Percentiles rank a stretch among this genome's conserved stretches.
These are phyloP conservation scores for Hypolimnas misippus DNA, from an alignment of 2,888 invertebrate species.

Conservation along the genomic window DNA sequence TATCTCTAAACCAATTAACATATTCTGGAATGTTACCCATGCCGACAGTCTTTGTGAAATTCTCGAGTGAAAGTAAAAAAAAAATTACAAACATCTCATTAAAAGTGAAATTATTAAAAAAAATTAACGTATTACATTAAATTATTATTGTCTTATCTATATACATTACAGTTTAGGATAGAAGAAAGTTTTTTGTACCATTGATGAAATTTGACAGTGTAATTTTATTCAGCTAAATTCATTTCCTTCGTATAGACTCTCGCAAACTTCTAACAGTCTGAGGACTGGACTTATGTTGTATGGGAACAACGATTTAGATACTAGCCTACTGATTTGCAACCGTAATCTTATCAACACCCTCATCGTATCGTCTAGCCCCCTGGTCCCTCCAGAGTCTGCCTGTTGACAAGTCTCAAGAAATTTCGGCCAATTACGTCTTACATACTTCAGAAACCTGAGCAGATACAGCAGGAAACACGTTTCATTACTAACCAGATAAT, in stretches of 20 bases:
- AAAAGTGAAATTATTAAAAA: slow-evolving; percentile 8
- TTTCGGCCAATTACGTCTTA: slow-evolving; percentile 92
- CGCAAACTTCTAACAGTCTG: slow-evolving; percentile 92
- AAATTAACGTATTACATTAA: slow-evolving; percentile 13
- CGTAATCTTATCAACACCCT: slow-evolving; percentile 91
- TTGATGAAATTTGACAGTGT: neutral
- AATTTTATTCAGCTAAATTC: slow-evolving; percentile 86
- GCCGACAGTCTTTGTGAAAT: slow-evolving; percentile 42
- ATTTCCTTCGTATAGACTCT: slow-evolving; percentile 93
- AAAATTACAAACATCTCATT: slow-evolving; percentile 17
- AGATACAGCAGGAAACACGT: slow-evolving; percentile 95
- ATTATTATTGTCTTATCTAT: slow-evolving; percentile 14
- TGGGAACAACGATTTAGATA: slow-evolving; percentile 92
- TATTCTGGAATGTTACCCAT: slow-evolving; percentile 62
- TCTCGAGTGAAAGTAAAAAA: slow-evolving; percentile 26
- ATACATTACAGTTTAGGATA: slow-evolving; percentile 21
- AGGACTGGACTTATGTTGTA: slow-evolving; percentile 95
- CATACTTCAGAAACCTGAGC: slow-evolving; percentile 92
- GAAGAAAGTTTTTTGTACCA: slow-evolving; percentile 18
- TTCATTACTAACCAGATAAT: slow-evolving; percentile 94
- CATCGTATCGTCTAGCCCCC: slow-evolving; percentile 92
- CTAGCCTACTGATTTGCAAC: slow-evolving; percentile 91
- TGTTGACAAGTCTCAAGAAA: slow-evolving; percentile 91
- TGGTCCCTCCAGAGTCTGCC: slow-evolving; percentile 80
- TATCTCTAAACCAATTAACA: slow-evolving; percentile 45